Percentiles rank a stretch among this genome's conserved stretches.
phyloP scores from a whole-genome alignment of 2,797 vertebrate genomes.

The Cyprinodon diabolis region DNA sequence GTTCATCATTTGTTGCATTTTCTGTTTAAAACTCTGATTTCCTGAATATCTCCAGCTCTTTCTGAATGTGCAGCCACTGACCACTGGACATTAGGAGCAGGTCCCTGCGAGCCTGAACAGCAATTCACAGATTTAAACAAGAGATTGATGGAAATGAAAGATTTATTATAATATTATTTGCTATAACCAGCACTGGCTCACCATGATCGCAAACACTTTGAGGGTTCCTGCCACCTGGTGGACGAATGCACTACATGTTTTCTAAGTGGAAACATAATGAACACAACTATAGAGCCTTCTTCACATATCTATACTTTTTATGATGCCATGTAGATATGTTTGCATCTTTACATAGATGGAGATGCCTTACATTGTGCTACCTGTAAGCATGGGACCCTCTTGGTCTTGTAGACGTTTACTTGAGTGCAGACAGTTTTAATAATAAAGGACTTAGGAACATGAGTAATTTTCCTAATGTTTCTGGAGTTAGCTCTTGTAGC shows the following conservation, averaged over 20 bases:
- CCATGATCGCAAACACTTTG: neutral
- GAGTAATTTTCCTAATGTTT: neutral
- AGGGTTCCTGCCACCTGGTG: neutral
- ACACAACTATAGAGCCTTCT: neutral
- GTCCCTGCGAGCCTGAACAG: neutral
- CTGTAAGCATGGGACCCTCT: neutral
- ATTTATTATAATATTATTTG: neutral
- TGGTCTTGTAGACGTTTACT: neutral
- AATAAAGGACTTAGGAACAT: neutral
- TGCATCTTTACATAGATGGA: no score
- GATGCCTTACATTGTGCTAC: neutral
- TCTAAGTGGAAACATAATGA: neutral
- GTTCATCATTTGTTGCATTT: neutral
- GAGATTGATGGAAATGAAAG: neutral
- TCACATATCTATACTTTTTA: neutral
- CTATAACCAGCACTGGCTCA: no score
- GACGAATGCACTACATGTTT: neutral
- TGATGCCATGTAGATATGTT: neutral
- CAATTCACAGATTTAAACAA: neutral
- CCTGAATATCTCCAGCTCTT: no score
- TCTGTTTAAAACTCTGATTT: neutral
- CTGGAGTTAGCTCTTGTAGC: no score
- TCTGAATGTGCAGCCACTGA: neutral
- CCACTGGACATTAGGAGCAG: neutral
- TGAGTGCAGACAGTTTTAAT: neutral